These are phyloP conservation scores for Azemiops feae DNA, from an alignment of 2,113 vertebrate species.

Conservation along the genomic window DNA sequence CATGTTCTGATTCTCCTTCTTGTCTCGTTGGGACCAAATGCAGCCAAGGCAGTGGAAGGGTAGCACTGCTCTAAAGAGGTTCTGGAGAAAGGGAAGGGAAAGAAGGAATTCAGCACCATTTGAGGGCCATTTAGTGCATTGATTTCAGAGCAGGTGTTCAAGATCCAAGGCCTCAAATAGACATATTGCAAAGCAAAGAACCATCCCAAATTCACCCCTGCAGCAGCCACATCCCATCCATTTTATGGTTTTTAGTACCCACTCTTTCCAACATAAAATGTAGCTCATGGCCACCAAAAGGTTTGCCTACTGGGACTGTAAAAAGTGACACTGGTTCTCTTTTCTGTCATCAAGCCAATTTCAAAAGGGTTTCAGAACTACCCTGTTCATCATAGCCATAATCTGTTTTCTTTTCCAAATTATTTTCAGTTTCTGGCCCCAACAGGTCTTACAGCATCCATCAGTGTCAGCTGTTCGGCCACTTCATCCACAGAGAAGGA, in stretches of 20 bases:
- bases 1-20: slow-evolving; percentile 76
- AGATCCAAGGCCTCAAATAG: background rate
- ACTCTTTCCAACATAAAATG: background rate
- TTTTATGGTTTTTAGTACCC: background rate
- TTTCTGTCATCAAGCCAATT: background rate
- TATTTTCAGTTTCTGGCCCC: background rate
- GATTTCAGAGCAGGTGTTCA: background rate
- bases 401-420: background rate
- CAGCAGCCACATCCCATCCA: background rate
- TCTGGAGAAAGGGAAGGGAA: slow-evolving; percentile 57
- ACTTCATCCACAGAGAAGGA: slow-evolving; percentile 72
- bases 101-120: background rate
- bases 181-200: background rate
- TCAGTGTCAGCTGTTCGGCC: slow-evolving; percentile 80
- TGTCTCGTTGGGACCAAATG: slow-evolving; percentile 87
- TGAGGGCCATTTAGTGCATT: background rate
- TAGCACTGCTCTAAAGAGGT: slow-evolving; percentile 78
- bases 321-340: background rate
- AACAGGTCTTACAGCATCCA: slow-evolving; percentile 71
- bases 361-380: background rate
- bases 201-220: background rate
- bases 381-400: background rate
- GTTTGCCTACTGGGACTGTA: background rate
- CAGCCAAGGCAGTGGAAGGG: slow-evolving; percentile 87
- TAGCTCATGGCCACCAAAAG: background rate